These are phyloP conservation scores for Eugnorisma glareosa DNA, from an alignment of 2,888 invertebrate species.

Conservation along the genomic window DNA sequence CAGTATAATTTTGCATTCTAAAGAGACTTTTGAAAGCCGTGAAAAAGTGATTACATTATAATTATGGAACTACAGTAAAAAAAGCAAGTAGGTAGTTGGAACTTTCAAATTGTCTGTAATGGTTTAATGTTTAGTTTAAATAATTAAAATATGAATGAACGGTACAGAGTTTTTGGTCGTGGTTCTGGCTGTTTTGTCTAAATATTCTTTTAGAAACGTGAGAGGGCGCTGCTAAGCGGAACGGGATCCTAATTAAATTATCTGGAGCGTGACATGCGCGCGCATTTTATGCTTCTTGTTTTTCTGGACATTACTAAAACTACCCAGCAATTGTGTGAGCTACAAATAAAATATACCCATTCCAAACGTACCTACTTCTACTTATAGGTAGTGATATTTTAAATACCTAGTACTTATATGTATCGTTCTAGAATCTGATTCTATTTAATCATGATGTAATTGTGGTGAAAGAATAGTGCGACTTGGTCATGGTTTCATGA, in stretches of 20 bases:
- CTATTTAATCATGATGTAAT: no score
- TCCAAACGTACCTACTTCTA: background rate
- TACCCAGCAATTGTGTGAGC: constrained; percentile 72
- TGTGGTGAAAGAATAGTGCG: no score
- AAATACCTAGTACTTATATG: background rate
- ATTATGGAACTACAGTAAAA: constrained; percentile 6
- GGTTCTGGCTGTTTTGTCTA: constrained; percentile 56
- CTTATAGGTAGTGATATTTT: background rate
- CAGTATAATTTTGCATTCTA: background rate
- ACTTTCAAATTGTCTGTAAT: constrained; percentile 20
- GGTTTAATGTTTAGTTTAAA: constrained; percentile 1
- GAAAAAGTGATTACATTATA: constrained; percentile 8
- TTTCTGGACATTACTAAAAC: constrained; percentile 77
- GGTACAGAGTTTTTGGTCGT: constrained; percentile 51
- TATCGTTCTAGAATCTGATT: no score
- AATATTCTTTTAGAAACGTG: constrained; percentile 84
- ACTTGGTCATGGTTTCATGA: no score
- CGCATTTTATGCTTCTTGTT: constrained; percentile 78
- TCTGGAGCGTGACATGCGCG: constrained; percentile 85
- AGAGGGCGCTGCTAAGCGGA: constrained; percentile 82
- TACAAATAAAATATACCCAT: constrained; percentile 24
- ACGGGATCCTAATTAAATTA: constrained; percentile 89
- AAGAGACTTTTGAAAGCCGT: no score
- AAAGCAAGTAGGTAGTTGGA: background rate
- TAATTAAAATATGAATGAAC: constrained; percentile 37